Conservation (phyloP, 1,140 invertebrate species). For the Dryas iulia region DNA sequence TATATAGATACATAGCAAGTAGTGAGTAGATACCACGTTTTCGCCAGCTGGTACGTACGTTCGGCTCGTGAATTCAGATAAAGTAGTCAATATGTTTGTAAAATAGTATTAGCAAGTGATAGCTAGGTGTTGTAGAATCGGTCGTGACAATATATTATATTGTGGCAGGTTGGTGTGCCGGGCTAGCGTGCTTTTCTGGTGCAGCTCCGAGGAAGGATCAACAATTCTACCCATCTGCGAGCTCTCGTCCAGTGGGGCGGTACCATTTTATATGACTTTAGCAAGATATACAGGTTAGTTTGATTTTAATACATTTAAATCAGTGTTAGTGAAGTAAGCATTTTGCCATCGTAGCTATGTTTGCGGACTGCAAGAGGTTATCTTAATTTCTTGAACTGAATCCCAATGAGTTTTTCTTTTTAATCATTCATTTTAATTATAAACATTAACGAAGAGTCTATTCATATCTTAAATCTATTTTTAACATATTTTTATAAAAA, state of each 20-base stretch:
- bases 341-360: neutral
- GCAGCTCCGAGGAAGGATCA: conserved; percentile 69
- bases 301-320: neutral
- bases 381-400: neutral
- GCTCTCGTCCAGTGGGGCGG: conserved; percentile 88
- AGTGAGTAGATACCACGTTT: conserved; percentile 71
- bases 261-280: conserved; percentile 93
- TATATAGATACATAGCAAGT: conserved; percentile 60
- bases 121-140: conserved; percentile 34
- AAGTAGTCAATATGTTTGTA: conserved; percentile 40
- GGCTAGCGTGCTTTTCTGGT: conserved; percentile 62
- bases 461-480: neutral
- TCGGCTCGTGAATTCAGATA: conserved; percentile 56
- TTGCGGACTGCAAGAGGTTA: neutral
- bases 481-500: neutral
- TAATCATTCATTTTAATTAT: neutral
- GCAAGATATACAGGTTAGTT: conserved; percentile 86
- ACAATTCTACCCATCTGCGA: conserved; percentile 77
- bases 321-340: neutral
- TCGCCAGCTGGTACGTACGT: conserved; percentile 76
- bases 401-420: neutral
- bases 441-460: neutral
- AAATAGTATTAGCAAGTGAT: conserved; percentile 24
- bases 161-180: conserved; percentile 70
- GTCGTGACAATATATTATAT: conserved; percentile 54